phyloP scores from a whole-genome alignment of 2,113 vertebrate genomes.

The Coturnix japonica region DNA sequence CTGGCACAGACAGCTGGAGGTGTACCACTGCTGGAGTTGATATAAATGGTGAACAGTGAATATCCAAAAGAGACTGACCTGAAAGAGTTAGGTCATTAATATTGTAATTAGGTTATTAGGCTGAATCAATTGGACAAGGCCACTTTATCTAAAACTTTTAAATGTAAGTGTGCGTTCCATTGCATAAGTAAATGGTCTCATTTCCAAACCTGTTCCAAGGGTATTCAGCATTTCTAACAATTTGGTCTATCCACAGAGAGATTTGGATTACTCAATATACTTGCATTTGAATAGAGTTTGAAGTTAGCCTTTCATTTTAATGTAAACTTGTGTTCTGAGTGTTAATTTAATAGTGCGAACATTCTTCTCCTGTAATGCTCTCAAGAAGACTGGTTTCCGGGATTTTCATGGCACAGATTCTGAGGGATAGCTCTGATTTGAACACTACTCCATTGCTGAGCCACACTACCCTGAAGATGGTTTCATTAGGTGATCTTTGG shows the following conservation, averaged over 20 bases:
- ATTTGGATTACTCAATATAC: background rate
- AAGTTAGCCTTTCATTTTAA: background rate
- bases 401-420: too few species aligned
- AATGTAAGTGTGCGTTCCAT: background rate
- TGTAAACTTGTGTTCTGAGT: background rate
- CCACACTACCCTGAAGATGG: too few species aligned
- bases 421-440: too few species aligned
- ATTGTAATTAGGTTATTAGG: background rate
- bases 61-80: background rate
- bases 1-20: background rate
- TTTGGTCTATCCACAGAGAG: background rate
- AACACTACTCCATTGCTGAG: too few species aligned
- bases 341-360: background rate
- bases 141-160: background rate
- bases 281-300: background rate
- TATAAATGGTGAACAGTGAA: background rate
- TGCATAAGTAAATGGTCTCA: background rate
- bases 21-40: background rate
- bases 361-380: too few species aligned
- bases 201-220: background rate
- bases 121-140: accelerated
- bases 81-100: background rate
- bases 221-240: background rate
- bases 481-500: too few species aligned
- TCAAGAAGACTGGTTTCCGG: too few species aligned